Percentiles rank a stretch among this genome's conserved stretches.
phyloP scores from a whole-genome alignment of 2,113 vertebrate genomes.

The Platysternon megacephalum region DNA sequence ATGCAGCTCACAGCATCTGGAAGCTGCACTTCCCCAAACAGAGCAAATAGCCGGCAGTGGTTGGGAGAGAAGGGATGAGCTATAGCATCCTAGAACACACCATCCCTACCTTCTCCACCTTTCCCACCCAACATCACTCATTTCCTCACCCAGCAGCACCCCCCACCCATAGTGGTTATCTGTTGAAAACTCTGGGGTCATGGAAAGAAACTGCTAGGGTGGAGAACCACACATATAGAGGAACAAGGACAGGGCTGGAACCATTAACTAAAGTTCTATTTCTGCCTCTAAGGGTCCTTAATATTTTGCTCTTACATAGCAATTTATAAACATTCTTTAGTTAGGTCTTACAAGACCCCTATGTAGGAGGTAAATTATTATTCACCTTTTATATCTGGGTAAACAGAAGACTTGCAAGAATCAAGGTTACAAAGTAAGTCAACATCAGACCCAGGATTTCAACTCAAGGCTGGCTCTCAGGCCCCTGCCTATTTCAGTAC shows the following conservation, averaged over 20 bases:
- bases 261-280: neutral
- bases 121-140: neutral
- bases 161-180: neutral
- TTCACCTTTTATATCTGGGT: neutral
- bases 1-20: neutral
- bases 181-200: no score
- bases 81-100: neutral
- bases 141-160: neutral
- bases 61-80: neutral
- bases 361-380: neutral
- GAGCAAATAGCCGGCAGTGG: neutral
- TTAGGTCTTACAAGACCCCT: neutral
- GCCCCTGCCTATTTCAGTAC: neutral
- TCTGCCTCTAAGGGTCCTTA: neutral
- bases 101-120: neutral
- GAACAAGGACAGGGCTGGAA: neutral
- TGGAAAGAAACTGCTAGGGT: neutral
- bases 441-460: neutral
- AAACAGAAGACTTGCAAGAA: neutral
- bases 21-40: neutral
- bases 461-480: neutral
- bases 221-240: neutral
- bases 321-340: neutral
- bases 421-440: neutral
- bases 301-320: neutral